Conservation (phyloP, 2,113 vertebrate genomes). For the Anser brachyrhynchus region DNA sequence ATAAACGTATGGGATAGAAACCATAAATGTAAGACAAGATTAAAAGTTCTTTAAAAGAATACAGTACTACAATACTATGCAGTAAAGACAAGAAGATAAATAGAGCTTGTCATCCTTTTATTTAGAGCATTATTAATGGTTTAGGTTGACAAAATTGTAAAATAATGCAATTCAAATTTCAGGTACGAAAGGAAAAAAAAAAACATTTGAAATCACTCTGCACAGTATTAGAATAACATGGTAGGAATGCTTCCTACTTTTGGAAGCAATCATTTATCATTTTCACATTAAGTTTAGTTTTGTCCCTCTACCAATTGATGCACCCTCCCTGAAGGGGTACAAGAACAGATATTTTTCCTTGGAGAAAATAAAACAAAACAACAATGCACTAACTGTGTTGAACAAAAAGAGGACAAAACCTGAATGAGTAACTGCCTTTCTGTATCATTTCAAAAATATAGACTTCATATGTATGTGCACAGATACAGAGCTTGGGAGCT, state of each 20-base stretch:
- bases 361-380: neutral
- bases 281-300: neutral
- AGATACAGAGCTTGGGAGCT: neutral
- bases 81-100: neutral
- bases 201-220: neutral
- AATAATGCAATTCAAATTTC: neutral
- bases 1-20: neutral
- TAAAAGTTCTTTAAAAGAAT: neutral
- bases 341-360: neutral
- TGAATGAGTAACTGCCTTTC: neutral
- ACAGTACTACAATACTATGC: neutral
- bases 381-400: neutral
- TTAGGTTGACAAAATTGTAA: neutral
- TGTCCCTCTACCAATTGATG: neutral
- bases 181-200: neutral
- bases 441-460: neutral
- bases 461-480: rapidly evolving
- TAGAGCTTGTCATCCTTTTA: neutral
- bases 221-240: neutral
- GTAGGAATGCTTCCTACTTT: neutral
- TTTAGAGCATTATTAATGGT: neutral
- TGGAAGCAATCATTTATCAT: neutral
- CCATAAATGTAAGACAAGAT: neutral
- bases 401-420: neutral
- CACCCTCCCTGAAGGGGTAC: neutral